A percentile compares a stretch with the other conserved stretches of the same genome.
phyloP scores from a whole-genome alignment of 2,888 invertebrate genomes.

The Stenchaetothrips biformis region DNA sequence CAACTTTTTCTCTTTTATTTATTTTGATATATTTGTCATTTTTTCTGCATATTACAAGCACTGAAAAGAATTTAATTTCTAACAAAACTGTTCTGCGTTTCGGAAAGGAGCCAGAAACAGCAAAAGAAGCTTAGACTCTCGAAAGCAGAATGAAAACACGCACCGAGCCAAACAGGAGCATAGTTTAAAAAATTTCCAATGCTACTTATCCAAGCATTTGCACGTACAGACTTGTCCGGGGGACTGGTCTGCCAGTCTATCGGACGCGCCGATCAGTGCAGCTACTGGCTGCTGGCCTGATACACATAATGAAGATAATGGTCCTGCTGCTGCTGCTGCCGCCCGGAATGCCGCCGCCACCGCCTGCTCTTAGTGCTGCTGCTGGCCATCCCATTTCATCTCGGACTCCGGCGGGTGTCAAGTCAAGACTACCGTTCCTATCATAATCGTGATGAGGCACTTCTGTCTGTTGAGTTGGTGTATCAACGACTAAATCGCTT shows the following conservation, averaged over 20 bases:
- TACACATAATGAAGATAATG: conserved; percentile 25
- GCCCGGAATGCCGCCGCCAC: conserved; percentile 9
- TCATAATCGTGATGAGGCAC: conserved; percentile 18
- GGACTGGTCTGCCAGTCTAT: neutral
- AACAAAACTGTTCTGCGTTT: too few species aligned
- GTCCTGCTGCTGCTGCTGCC: neutral
- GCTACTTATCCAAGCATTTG: neutral
- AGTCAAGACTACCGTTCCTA: conserved; percentile 23
- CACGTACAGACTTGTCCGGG: conserved; percentile 11
- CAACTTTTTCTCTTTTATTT: neutral
- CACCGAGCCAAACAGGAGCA: too few species aligned
- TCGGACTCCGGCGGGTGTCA: neutral
- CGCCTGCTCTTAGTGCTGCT: neutral
- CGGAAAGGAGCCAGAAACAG: too few species aligned
- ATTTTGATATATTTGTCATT: too few species aligned
- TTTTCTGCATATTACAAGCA: too few species aligned
- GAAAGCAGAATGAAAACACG: too few species aligned
- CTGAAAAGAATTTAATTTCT: too few species aligned
- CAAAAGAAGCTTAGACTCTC: too few species aligned
- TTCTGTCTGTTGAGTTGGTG: conserved; percentile 15
- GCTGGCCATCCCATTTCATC: conserved; percentile 14
- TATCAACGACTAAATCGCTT: conserved; percentile 19
- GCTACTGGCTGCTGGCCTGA: conserved; percentile 11
- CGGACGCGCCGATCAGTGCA: conserved; percentile 4
- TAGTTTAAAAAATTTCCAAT: neutral